Evolutionary conservation across 1,140 invertebrate genomes (phyloP).

Genomic region (Drosophila oshimai): DNA sequence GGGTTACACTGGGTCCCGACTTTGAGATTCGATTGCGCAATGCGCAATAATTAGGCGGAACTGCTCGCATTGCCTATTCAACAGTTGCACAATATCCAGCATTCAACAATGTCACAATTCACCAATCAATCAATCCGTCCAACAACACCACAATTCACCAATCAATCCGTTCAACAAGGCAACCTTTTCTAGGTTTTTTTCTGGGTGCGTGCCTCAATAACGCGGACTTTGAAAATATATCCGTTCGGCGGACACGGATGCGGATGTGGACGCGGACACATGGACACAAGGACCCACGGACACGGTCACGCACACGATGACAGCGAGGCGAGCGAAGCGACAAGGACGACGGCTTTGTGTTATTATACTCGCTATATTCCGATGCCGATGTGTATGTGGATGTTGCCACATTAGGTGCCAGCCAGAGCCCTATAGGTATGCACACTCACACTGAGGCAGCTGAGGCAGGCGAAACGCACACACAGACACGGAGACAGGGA

Average conservation of each 20-base stretch:
- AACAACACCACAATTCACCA: slow-evolving; percentile 4
- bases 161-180: slow-evolving; percentile 30
- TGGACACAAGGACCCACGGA: slow-evolving; percentile 21
- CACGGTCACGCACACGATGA: slow-evolving; percentile 28
- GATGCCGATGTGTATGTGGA: slow-evolving; percentile 48
- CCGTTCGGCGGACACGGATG: slow-evolving; percentile 43
- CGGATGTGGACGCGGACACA: not conserved
- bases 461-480: not conserved
- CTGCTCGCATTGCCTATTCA: slow-evolving; percentile 45
- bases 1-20: slow-evolving; percentile 1
- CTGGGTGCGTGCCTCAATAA: slow-evolving; percentile 29
- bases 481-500: not conserved
- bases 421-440: slow-evolving; percentile 59
- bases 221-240: slow-evolving; percentile 66
- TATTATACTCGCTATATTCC: slow-evolving; percentile 68
- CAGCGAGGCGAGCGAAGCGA: slow-evolving; percentile 23
- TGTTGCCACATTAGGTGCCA: slow-evolving; percentile 64
- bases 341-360: slow-evolving; percentile 54
- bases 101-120: slow-evolving; percentile 25
- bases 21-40: slow-evolving; percentile 67
- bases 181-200: slow-evolving; percentile 20
- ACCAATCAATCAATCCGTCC: not conserved
- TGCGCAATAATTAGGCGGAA: slow-evolving; percentile 63
- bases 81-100: slow-evolving; percentile 50
- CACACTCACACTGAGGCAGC: slow-evolving; percentile 10